Conservation (phyloP, 2,888 invertebrate genomes). For the Nomada fucata region DNA sequence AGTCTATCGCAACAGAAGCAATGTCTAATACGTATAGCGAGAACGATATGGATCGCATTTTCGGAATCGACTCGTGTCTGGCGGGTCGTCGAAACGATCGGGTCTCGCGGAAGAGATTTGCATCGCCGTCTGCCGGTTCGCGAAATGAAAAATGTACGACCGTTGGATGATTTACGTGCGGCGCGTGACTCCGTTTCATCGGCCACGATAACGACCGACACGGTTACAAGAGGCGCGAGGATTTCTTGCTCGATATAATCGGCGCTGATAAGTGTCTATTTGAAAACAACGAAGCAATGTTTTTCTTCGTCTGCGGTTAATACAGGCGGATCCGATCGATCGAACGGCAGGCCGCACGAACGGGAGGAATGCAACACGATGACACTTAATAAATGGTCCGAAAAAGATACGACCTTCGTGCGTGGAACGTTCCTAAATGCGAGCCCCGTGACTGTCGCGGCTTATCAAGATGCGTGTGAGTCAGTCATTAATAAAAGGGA, state of each 20-base stretch:
- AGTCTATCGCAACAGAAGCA: no score
- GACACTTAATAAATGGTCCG: conserved; percentile 49
- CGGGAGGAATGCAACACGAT: background rate
- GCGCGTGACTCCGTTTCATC: conserved; percentile 5
- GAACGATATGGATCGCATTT: conserved; percentile 28
- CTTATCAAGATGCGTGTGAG: conserved; percentile 77
- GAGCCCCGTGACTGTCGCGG: conserved; percentile 62
- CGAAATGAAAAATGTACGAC: background rate
- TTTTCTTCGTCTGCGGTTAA: conserved; percentile 22
- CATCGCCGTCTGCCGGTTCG: background rate
- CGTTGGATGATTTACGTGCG: no score
- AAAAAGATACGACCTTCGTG: conserved; percentile 52
- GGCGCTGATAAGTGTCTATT: conserved; percentile 23
- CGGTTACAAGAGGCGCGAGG: conserved; percentile 16
- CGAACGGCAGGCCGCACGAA: conserved; percentile 32
- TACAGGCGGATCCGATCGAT: conserved; percentile 26
- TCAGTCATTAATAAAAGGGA: conserved; percentile 79
- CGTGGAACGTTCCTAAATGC: conserved; percentile 32
- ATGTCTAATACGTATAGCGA: background rate
- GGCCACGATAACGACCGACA: background rate
- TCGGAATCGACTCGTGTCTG: conserved; percentile 24
- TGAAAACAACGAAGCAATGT: conserved; percentile 25
- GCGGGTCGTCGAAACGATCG: conserved; percentile 15
- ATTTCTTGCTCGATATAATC: conserved; percentile 39
- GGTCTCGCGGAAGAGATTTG: conserved; percentile 5